Conservation (phyloP, 2,113 vertebrate species). For the Rutilus rutilus region DNA sequence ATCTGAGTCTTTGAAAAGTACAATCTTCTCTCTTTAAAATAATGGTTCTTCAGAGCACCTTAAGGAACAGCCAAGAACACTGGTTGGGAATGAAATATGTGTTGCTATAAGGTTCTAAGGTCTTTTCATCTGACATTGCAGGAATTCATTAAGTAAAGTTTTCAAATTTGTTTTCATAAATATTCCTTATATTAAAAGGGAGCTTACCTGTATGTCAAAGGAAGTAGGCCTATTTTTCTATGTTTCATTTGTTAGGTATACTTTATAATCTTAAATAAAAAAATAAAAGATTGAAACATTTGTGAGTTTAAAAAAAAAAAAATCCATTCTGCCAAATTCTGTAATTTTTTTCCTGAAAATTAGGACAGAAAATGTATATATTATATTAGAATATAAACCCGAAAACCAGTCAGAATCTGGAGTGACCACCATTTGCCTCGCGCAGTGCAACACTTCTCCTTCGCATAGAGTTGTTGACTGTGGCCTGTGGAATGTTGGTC, state of each 20-base stretch:
- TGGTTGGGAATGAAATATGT: background rate
- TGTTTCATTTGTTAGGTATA: background rate
- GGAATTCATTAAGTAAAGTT: background rate
- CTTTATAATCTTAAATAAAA: background rate
- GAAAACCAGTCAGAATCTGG: too few species aligned
- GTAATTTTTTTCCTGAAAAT: too few species aligned
- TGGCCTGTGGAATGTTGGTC: too few species aligned
- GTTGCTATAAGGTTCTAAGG: background rate
- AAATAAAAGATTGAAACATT: too few species aligned
- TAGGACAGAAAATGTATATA: too few species aligned
- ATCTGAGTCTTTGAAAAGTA: conserved; percentile 9
- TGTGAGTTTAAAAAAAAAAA: too few species aligned
- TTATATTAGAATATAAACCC: too few species aligned
- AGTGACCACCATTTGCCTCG: too few species aligned
- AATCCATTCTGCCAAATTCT: too few species aligned
- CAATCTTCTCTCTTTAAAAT: background rate
- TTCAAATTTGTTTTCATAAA: background rate
- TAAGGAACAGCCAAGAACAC: background rate
- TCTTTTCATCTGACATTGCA: background rate
- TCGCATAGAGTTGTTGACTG: too few species aligned
- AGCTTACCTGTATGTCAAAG: background rate
- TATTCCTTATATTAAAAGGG: background rate
- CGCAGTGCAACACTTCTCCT: too few species aligned
- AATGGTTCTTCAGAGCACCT: background rate
- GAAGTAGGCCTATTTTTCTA: background rate